phyloP scores from a whole-genome alignment of 2,888 invertebrate genomes.

The Sericinus montela region DNA sequence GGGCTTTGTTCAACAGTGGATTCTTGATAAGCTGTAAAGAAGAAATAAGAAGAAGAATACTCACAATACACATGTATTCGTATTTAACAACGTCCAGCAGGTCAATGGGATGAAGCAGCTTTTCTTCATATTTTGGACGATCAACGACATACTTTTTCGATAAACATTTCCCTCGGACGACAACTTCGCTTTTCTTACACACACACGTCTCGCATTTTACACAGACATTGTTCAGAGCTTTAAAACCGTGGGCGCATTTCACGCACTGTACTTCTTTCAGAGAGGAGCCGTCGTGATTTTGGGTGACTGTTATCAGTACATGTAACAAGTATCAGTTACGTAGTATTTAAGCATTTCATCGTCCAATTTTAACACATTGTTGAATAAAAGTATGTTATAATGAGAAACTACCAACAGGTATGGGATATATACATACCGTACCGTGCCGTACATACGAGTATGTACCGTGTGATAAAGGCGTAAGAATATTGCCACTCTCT shows the following conservation, averaged over 20 bases:
- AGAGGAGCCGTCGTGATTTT: constrained; percentile 61
- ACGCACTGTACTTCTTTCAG: constrained; percentile 64
- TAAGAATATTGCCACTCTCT: no score
- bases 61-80: constrained; percentile 63
- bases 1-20: no score
- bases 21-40: no score
- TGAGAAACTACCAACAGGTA: no score
- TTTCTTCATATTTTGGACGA: constrained; percentile 54
- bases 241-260: constrained; percentile 60
- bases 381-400: no score
- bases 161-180: constrained; percentile 50
- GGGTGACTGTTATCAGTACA: constrained; percentile 44
- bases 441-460: no score
- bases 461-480: no score
- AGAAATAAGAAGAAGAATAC: no score
- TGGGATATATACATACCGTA: no score
- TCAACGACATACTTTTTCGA: constrained; percentile 47
- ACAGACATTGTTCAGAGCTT: constrained; percentile 42
- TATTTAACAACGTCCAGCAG: constrained; percentile 54
- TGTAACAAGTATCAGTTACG: no score
- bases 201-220: constrained; percentile 51
- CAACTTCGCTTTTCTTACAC: constrained; percentile 45
- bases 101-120: constrained; percentile 42
- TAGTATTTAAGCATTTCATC: no score
- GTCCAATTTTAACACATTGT: no score